Conservation (phyloP, 2,113 vertebrate genomes). For the Bos indicus region DNA sequence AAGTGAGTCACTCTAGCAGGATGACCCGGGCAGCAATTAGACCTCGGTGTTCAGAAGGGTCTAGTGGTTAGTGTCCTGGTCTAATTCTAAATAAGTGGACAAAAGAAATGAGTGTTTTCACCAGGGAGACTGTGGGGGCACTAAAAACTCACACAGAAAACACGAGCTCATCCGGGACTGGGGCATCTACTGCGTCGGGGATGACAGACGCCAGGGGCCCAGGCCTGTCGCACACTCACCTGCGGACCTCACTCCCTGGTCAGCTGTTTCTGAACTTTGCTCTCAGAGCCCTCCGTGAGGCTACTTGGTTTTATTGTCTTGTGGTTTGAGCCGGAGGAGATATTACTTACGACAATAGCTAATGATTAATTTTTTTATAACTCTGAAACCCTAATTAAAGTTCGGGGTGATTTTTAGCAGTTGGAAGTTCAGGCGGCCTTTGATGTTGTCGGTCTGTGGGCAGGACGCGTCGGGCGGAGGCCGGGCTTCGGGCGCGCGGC, state of each 20-base stretch:
- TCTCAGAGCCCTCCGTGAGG: not conserved
- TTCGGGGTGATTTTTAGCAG: not conserved
- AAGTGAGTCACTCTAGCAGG: not conserved
- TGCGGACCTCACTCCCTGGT: accelerated
- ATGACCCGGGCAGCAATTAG: not conserved
- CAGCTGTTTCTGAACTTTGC: not conserved
- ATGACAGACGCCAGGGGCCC: not conserved
- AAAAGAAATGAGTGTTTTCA: not conserved
- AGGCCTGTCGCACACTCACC: not conserved
- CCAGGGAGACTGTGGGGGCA: not conserved
- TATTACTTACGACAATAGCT: slow-evolving; percentile 45
- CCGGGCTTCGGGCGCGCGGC: not conserved
- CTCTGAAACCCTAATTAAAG: slow-evolving; percentile 54
- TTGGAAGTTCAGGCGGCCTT: not conserved
- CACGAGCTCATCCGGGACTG: not conserved
- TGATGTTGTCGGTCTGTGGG: not conserved
- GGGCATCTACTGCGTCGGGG: accelerated
- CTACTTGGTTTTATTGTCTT: slow-evolving; percentile 55
- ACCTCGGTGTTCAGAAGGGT: not conserved
- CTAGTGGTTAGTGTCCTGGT: not conserved
- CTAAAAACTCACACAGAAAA: not conserved
- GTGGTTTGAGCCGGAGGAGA: slow-evolving; percentile 57
- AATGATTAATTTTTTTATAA: slow-evolving; percentile 32
- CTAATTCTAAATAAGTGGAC: not conserved
- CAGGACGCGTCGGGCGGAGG: not conserved